Evolutionary conservation across 2,797 vertebrate species (phyloP).

Genomic region (Chrysocyon brachyurus): DNA sequence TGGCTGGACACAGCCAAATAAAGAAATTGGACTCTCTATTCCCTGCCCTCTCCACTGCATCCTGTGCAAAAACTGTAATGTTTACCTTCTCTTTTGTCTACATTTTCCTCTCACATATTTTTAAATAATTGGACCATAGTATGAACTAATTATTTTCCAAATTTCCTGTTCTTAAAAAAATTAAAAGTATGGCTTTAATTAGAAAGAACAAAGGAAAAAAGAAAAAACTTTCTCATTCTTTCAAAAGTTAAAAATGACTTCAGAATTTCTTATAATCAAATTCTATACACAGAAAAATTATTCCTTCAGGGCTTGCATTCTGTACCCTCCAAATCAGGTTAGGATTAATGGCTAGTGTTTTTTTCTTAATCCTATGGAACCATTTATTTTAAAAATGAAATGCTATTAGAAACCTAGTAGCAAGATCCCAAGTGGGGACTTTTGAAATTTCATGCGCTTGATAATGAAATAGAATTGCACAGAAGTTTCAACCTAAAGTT

Average conservation of each 20-base stretch:
- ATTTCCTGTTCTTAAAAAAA: slow-evolving; percentile 76
- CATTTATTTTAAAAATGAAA: slow-evolving; percentile 19
- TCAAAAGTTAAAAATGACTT: slow-evolving; percentile 24
- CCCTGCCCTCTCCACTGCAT: background rate
- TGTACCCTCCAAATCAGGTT: background rate
- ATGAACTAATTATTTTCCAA: slow-evolving; percentile 71
- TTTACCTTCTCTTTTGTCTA: background rate
- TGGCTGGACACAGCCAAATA: background rate
- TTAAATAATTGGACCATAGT: slow-evolving; percentile 63
- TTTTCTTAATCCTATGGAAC: slow-evolving; percentile 26
- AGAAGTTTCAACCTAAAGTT: background rate
- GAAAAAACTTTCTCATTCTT: slow-evolving; percentile 19
- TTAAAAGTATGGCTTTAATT: slow-evolving; percentile 59
- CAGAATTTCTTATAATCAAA: slow-evolving; percentile 51
- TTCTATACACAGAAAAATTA: background rate
- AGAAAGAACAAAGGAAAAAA: slow-evolving; percentile 55
- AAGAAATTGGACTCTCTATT: background rate
- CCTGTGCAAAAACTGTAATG: background rate
- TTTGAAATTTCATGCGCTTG: slow-evolving; percentile 28
- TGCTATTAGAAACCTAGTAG: background rate
- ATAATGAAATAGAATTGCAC: background rate
- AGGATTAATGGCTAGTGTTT: slow-evolving; percentile 1
- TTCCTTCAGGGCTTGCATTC: background rate
- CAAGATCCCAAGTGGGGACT: background rate
- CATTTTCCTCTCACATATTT: slow-evolving; percentile 69